These are phyloP conservation scores for Zaprionus inermis DNA, from an alignment of 1,140 invertebrate species.

Conservation along the genomic window DNA sequence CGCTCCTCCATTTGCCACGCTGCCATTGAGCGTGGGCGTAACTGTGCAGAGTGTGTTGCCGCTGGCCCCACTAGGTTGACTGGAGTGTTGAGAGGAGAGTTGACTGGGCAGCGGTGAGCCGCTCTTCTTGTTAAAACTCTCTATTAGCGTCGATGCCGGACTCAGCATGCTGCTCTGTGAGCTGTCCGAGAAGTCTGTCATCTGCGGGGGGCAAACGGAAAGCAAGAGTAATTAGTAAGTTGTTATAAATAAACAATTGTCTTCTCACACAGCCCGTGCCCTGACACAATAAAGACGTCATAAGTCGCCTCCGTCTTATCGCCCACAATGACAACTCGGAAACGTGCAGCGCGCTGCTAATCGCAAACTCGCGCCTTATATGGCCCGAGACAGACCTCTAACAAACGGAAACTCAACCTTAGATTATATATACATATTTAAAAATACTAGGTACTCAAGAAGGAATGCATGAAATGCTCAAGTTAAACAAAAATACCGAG, in stretches of 20 bases:
- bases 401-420: not conserved
- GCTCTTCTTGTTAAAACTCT: conserved; percentile 83
- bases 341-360: not conserved
- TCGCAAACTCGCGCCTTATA: conserved; percentile 33
- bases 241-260: conserved; percentile 6
- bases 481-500: not conserved
- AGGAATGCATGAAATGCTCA: not conserved
- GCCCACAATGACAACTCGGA: not conserved
- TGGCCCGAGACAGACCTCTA: conserved; percentile 8
- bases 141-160: conserved; percentile 77
- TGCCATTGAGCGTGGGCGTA: conserved; percentile 51
- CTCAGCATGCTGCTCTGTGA: conserved; percentile 75
- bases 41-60: conserved; percentile 10
- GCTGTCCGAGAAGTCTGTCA: conserved; percentile 84
- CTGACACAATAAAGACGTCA: not conserved
- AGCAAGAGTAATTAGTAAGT: not conserved
- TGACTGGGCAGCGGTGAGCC: conserved; percentile 18
- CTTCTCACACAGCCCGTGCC: not conserved
- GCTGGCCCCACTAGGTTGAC: not conserved
- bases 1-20: conserved; percentile 18
- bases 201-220: conserved; percentile 47
- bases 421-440: not conserved
- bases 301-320: not conserved
- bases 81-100: conserved; percentile 25
- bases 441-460: not conserved